Conservation (phyloP, 2,797 vertebrate species). For the Cossypha dichroa region DNA sequence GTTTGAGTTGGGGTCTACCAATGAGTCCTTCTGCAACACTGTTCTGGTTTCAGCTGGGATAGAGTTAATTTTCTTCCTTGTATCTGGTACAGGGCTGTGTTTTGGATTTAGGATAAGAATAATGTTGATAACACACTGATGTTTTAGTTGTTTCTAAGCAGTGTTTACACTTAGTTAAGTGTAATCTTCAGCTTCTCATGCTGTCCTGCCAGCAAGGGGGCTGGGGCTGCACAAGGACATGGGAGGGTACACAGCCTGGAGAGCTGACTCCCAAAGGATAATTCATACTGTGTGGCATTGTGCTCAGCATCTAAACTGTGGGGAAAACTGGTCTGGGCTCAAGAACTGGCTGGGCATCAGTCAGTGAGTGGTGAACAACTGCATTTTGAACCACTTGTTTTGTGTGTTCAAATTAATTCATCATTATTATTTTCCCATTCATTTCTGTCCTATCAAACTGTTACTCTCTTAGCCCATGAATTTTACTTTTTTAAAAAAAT, state of each 20-base stretch:
- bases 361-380: neutral
- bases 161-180: neutral
- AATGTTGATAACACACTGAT: neutral
- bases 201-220: neutral
- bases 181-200: neutral
- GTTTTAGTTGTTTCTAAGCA: neutral
- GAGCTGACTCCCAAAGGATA: neutral
- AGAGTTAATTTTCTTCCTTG: neutral
- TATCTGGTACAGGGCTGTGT: neutral
- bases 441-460: neutral
- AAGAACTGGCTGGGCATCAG: neutral
- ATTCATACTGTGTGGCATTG: neutral
- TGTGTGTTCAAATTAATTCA: neutral
- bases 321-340: neutral
- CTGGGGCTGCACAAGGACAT: neutral
- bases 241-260: neutral
- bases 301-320: neutral
- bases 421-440: neutral
- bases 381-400: neutral
- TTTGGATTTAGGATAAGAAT: neutral
- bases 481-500: neutral
- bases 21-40: neutral
- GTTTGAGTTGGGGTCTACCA: neutral
- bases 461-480: neutral
- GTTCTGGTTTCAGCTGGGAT: neutral